These are phyloP conservation scores for Holacanthella duospinosa DNA, from an alignment of 2,888 invertebrate genomes.

Conservation along the genomic window DNA sequence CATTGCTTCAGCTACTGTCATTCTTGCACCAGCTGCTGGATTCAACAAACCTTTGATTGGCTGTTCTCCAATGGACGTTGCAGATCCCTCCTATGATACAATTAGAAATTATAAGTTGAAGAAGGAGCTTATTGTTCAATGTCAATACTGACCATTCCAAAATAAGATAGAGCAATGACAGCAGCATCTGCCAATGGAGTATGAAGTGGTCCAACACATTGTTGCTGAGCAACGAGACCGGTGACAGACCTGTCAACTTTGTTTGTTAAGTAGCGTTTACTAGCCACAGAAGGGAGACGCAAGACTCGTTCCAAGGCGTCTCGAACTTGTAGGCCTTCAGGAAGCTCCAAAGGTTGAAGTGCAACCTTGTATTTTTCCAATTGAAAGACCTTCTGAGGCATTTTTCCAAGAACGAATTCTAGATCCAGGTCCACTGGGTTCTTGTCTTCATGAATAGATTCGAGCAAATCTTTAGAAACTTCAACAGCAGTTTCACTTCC, in stretches of 20 bases:
- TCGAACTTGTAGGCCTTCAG: constrained; percentile 50
- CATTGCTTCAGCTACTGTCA: constrained; percentile 88
- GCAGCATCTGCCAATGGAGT: constrained; percentile 92
- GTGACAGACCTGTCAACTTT: constrained; percentile 93
- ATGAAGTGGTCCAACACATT: constrained; percentile 94
- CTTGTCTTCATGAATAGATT: constrained; percentile 41
- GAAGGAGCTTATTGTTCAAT: not conserved
- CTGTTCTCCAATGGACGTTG: constrained; percentile 93
- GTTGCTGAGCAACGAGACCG: constrained; percentile 91
- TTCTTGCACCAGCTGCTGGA: constrained; percentile 75
- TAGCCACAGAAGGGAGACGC: constrained; percentile 78
- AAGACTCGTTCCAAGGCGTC: constrained; percentile 68
- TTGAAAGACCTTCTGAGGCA: constrained; percentile 67
- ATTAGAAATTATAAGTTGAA: constrained; percentile 9
- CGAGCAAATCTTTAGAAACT: constrained; percentile 19
- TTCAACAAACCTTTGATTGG: constrained; percentile 83
- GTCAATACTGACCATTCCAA: constrained; percentile 50
- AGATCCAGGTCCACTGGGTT: constrained; percentile 80
- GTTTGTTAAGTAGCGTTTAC: constrained; percentile 88
- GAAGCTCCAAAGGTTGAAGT: constrained; percentile 49
- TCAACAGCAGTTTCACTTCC: constrained; percentile 23
- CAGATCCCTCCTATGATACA: constrained; percentile 58
- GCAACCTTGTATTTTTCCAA: constrained; percentile 47
- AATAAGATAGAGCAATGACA: constrained; percentile 75
- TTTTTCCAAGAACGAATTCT: constrained; percentile 75